Evolutionary conservation across 2,113 vertebrate genomes (phyloP), one percentile per base, ranked within the genome.

Genomic region (Anguilla rostrata): DNA sequence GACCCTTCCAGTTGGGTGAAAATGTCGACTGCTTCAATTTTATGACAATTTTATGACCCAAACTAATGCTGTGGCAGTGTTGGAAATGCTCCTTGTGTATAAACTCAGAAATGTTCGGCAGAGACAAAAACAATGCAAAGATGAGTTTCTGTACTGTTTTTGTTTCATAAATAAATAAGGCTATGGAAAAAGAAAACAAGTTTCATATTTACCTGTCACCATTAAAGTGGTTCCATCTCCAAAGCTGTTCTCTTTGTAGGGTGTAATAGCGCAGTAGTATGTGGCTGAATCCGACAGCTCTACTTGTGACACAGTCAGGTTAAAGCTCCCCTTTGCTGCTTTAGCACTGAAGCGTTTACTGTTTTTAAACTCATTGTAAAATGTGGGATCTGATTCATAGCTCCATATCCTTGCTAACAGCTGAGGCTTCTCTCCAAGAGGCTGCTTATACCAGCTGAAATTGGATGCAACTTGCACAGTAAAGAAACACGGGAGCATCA

Each of bases 211-310:
- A 53, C 49, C 49, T 8, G 14, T 53, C 49, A 86, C 8, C 22
- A 22, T 66, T 29, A 86, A 79, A 86, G 80, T 40, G 1, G 80
- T 82, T 82, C 85, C 78, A 29, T 53, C 26, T 82, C 57, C 85
- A 82, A 86, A 66, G 9, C 34, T 26, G 34, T 29, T 57, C 34
- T 12, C 22, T 53, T 39, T 40, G 12, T 41, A 12, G 0, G 1
- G 39, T 0, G 5, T 5, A 5, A 39, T 46, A 66, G 26, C 26
- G 41, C 80, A 82, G 41, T 39, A 86, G 43, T 86, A 86, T 41
- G 56, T 82, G 8, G 7, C 85, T 20, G 56, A 81, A 39, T 82
- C 80, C 11, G n/a, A 71, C 40, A 39, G 39, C 49, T 82, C 18
- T 43, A 22, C 29, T 49, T 71, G 41, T 66, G 15, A 82, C 41